Base-by-base conservation (phyloP, 2,113 vertebrate genomes). In the Xyliphius kryptos region DNA sequence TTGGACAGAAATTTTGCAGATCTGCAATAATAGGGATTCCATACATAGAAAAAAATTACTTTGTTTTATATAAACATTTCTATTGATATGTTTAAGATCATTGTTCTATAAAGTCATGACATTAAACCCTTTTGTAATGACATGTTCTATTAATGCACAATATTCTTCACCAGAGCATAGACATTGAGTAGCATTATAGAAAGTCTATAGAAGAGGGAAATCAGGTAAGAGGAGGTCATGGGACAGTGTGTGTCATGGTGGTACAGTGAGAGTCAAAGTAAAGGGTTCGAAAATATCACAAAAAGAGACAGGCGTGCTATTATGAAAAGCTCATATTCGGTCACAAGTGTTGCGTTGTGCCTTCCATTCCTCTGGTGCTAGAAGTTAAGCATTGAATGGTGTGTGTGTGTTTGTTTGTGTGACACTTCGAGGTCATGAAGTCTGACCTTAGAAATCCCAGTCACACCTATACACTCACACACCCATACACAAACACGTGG, bases 11-110 rank as follows among this genome's bases (percentile, higher is more conserved):
- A 49, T 70, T 32, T 43, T 26, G 48, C 59, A 40, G 16, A 8
- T 38, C 15, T 15, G 63, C 46, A 65, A n/a, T 16, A 58, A 61
- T 52, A 56, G 68, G 70, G 71, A 72, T 64, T 68, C 55, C 81
- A 80, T 53, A 80, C 80, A 75, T 83, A 78, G 73, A 79, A 79
- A 78, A 57, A 22, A 44, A 46, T n/a, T n/a, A 6, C 77, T 75
- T 71, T 83, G 84, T 85, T 86, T 83, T 76, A 84, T 82, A 71
- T 85, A 81, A 78, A 79, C 80, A 81, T 86, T 84, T 79, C 83
- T 86, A 80, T 85, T 82, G 80, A 81, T 85, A 87, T 82, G 79
- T 81, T 82, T 76, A 78, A 79, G 80, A 82, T 85, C 77, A 73
- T 85, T 77, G 82, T 85, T 82, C 80, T 87, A 82, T 83, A 79